Evolutionary conservation across 1,140 invertebrate genomes (phyloP), one percentile per base, ranked within the genome.

Genomic region (Calosoma granatense): DNA sequence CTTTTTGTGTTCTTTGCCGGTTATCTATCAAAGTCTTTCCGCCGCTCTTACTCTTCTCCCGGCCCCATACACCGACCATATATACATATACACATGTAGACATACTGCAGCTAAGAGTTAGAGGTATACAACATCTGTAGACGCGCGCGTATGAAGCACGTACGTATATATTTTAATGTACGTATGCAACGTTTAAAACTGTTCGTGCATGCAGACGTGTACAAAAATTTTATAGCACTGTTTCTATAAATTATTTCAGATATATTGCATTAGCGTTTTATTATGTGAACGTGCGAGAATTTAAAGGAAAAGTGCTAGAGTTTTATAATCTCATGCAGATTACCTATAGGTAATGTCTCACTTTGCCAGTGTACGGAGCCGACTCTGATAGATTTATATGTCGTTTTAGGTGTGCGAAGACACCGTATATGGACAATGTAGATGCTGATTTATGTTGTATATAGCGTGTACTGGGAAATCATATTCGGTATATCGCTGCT

Each of bases 201-300:
- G 17, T 17, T 47, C 41, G 41, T 47, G 41, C 41, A 47, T 47
- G 41, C 41, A 47, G 41, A 47, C 41, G 9, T 47, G 41, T 47
- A 17, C 6, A 47, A 47, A 47, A 9, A 47, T 47, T 47, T 47
- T 47, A 47, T 47, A 17, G 41, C 41, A 47, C 41, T 47, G 41
- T 47, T 47, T 47, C 41, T 47, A 47, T 47, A 47, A 47, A 47
- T 47, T 47, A 47, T 47, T 47, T 47, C 41, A 47, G 41, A 47
- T 47, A 47, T 47, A 47, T 47, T 47, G 41, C 41, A 47, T 47
- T 47, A 47, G 17, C 41, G 41, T 47, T 47, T 47, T 47, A 47
- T 47, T 47, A 47, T 47, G 17, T 47, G 41, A 47, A 47, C 41
- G 41, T 47, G 41, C 41, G 17, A 47, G 41, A 47, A 47, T 47